Percentiles rank a stretch among this genome's conserved stretches.
Evolutionary conservation across 2,888 invertebrate genomes (phyloP).

Genomic region (Limnephilus rhombicus): DNA sequence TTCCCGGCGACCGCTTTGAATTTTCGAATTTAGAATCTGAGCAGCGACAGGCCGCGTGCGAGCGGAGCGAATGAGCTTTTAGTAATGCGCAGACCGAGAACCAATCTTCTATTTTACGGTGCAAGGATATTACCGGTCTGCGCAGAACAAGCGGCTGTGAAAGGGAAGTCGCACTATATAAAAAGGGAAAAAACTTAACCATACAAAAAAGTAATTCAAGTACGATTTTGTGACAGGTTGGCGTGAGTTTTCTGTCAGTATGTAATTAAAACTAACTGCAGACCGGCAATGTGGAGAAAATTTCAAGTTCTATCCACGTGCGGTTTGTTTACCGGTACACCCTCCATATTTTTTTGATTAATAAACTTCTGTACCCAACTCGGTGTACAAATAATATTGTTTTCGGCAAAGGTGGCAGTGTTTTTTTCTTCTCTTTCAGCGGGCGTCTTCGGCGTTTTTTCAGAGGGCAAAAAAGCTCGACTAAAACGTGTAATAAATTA

Average conservation of each 20-base stretch:
- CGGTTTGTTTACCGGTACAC: conserved; percentile 38
- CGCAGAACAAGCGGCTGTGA: not conserved
- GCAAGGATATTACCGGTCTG: conserved; percentile 8
- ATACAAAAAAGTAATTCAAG: not conserved
- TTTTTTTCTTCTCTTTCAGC: not conserved
- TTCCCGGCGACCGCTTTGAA: not conserved
- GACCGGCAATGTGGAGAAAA: conserved; percentile 25
- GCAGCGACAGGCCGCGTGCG: conserved; percentile 29
- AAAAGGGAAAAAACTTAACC: not conserved
- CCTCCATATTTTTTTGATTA: conserved; percentile 21
- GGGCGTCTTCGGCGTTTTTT: not conserved
- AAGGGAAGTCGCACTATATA: not conserved
- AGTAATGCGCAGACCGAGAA: conserved; percentile 31
- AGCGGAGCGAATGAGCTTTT: conserved; percentile 39
- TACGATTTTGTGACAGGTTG: not conserved
- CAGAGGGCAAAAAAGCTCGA: conserved; percentile 3
- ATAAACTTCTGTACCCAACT: not conserved
- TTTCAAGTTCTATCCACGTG: conserved; percentile 39
- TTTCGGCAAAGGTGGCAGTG: not conserved
- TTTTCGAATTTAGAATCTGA: conserved; percentile 40
- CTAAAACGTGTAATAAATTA: conserved; percentile 32
- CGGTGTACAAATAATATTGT: conserved; percentile 2
- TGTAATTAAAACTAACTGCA: not conserved
- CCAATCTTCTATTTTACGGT: conserved; percentile 2
- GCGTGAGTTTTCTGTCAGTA: conserved; percentile 4